A percentile compares a stretch with the other conserved stretches of the same genome.
phyloP scores from a whole-genome alignment of 2,797 vertebrate genomes.

The Gymnodraco acuticeps region DNA sequence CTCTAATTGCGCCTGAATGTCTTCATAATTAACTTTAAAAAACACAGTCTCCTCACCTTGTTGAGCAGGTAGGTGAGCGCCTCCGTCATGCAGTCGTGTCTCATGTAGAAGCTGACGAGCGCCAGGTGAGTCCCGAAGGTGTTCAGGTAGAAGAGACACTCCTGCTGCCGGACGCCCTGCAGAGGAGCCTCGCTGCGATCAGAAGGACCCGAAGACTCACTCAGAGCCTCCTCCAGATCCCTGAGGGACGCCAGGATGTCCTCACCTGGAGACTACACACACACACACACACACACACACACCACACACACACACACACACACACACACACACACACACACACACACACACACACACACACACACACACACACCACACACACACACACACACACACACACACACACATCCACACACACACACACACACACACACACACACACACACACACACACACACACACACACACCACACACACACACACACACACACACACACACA shows the following conservation, averaged over 20 bases:
- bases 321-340: no score
- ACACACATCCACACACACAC: no score
- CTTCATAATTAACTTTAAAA: not conserved
- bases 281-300: no score
- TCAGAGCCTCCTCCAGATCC: conserved; percentile 89
- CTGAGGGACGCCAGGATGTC: conserved; percentile 92
- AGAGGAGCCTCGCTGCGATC: conserved; percentile 86
- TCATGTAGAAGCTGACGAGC: conserved; percentile 93
- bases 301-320: no score
- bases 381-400: no score
- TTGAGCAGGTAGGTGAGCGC: conserved; percentile 90
- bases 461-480: no score
- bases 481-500: no score
- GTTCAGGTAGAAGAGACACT: conserved; percentile 95
- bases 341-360: no score
- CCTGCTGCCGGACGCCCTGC: conserved; percentile 88
- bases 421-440: no score
- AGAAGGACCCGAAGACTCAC: conserved; percentile 81
- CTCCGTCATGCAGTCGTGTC: conserved; percentile 90
- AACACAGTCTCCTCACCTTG: conserved; percentile 83
- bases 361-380: no score
- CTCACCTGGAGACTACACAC: conserved; percentile 79
- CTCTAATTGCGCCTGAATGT: not conserved
- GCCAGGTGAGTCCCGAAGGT: conserved; percentile 93
- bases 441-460: no score